Percentiles rank a stretch among this genome's conserved stretches.
These are phyloP conservation scores for Nothoprocta perdicaria DNA, from an alignment of 2,113 vertebrate genomes.

Conservation along the genomic window DNA sequence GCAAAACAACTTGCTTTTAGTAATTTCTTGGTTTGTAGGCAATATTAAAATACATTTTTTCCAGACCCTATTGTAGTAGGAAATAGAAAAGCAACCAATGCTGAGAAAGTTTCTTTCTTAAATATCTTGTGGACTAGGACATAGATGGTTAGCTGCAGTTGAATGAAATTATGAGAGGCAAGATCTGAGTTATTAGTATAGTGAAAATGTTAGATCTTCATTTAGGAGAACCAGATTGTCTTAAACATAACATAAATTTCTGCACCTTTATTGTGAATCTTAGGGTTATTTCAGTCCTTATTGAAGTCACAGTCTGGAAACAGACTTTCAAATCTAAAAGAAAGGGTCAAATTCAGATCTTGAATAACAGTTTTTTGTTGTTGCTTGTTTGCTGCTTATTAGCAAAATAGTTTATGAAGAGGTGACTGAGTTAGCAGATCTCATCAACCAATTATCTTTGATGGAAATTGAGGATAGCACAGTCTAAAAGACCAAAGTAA, in stretches of 20 bases:
- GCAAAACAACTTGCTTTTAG: not conserved
- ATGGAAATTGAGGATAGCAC: not conserved
- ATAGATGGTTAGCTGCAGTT: not conserved
- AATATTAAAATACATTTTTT: not conserved
- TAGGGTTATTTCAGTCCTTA: not conserved
- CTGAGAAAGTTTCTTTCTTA: not conserved
- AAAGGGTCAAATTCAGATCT: not conserved
- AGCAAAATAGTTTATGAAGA: not conserved
- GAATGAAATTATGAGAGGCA: not conserved
- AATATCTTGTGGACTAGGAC: accelerated
- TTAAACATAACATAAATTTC: not conserved
- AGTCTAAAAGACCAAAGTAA: not conserved
- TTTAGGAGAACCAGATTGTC: not conserved
- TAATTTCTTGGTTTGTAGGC: not conserved
- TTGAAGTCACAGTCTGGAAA: not conserved
- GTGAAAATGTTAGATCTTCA: not conserved
- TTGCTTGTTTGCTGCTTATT: not conserved
- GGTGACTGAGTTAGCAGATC: not conserved
- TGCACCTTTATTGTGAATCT: not conserved
- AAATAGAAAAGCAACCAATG: not conserved
- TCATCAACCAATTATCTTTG: not conserved
- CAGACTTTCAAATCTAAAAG: not conserved
- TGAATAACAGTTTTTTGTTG: not conserved
- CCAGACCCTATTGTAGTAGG: not conserved
- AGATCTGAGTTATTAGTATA: not conserved